Percentiles rank a stretch among this genome's conserved stretches.
phyloP scores from a whole-genome alignment of 2,888 invertebrate genomes.

The Nephrotoma appendiculata region DNA sequence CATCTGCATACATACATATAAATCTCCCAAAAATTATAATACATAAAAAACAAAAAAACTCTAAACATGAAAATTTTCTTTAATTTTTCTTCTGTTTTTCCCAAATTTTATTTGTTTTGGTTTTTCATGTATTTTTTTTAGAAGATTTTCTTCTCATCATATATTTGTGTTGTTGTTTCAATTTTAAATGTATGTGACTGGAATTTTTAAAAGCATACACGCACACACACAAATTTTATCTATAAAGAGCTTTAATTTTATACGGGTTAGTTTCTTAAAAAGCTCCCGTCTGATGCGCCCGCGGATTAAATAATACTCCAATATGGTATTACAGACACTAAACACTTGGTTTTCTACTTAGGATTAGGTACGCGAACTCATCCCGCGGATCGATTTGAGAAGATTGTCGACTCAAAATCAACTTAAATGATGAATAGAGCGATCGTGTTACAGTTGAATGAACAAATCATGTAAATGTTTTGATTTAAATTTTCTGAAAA shows the following conservation, averaged over 20 bases:
- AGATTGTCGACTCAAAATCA: not conserved
- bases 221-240: not conserved
- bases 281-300: not conserved
- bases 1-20: not conserved
- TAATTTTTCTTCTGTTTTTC: not conserved
- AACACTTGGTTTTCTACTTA: not conserved
- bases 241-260: not conserved
- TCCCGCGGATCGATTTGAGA: not conserved
- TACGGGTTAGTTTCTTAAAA: not conserved
- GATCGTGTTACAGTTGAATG: not conserved
- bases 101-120: not conserved
- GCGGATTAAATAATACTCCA: not conserved
- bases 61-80: not conserved
- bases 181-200: not conserved
- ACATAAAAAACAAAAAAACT: not conserved
- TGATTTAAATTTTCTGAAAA: not conserved
- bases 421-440: not conserved
- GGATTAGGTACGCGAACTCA: not conserved
- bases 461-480: not conserved
- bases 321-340: not conserved
- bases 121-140: not conserved
- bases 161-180: not conserved
- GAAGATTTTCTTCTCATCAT: not conserved
- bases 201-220: not conserved
- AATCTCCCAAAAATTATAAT: not conserved